phyloP scores from a whole-genome alignment of 2,888 invertebrate species.

The Drosophila subsilvestris region DNA sequence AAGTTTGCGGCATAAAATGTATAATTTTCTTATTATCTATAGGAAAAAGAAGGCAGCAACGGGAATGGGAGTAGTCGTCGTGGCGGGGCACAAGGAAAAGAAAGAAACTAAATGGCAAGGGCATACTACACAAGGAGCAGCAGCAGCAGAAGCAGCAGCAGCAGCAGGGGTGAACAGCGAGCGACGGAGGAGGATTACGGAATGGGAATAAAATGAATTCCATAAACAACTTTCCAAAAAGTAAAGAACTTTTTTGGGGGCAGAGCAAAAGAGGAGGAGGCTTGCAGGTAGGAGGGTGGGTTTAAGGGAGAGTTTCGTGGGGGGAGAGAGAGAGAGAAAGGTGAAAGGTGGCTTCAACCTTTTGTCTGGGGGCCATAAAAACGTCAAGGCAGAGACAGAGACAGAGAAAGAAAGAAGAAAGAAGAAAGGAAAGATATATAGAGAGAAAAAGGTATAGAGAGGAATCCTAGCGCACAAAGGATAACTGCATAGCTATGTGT shows the following conservation, averaged over 20 bases:
- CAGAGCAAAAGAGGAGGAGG: constrained; percentile 7
- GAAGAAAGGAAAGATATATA: constrained; percentile 38
- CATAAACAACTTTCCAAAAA: constrained; percentile 77
- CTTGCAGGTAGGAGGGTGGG: not conserved
- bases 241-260: constrained; percentile 32
- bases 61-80: constrained; percentile 40
- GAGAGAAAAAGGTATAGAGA: constrained; percentile 42
- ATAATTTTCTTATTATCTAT: constrained; percentile 80
- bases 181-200: constrained; percentile 3
- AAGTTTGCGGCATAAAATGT: constrained; percentile 68
- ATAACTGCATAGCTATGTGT: constrained; percentile 56
- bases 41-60: constrained; percentile 53
- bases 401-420: constrained; percentile 26
- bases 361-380: constrained; percentile 55
- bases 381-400: constrained; percentile 49
- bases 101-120: constrained; percentile 35
- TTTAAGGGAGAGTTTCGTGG: not conserved
- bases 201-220: constrained; percentile 74
- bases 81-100: constrained; percentile 5
- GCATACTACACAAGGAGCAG: constrained; percentile 19
- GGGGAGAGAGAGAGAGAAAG: constrained; percentile 16
- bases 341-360: constrained; percentile 42
- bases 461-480: constrained; percentile 69
- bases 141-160: not conserved
- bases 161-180: constrained; percentile 3